These are phyloP conservation scores for Caenorhabditis zanzibari DNA, from an alignment of 2,888 invertebrate species.

Conservation along the genomic window DNA sequence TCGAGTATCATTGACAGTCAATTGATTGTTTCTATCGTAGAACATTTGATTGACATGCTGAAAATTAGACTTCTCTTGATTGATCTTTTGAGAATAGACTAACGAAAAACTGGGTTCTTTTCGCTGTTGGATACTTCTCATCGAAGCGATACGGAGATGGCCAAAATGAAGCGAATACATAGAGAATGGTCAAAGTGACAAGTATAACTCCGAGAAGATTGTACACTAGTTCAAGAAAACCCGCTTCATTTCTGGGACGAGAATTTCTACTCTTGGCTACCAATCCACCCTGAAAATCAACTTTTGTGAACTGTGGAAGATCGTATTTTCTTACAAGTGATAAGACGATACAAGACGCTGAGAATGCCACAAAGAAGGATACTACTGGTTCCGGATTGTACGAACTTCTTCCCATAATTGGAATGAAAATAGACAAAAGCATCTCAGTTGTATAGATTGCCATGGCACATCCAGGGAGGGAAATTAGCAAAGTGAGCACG, in stretches of 20 bases:
- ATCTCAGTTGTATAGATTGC: conserved; percentile 72
- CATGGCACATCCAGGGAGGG: conserved; percentile 72
- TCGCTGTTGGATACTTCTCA: conserved; percentile 73
- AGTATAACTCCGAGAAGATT: conserved; percentile 64
- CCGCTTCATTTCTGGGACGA: conserved; percentile 41
- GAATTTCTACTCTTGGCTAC: conserved; percentile 52
- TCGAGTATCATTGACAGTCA: conserved; percentile 62
- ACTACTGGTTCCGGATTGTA: conserved; percentile 74
- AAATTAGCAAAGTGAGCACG: conserved; percentile 55
- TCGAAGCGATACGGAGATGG: conserved; percentile 70
- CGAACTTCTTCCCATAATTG: conserved; percentile 76
- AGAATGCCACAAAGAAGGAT: conserved; percentile 69
- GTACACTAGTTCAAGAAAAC: conserved; percentile 44
- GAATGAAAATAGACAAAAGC: conserved; percentile 75
- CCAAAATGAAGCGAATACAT: conserved; percentile 63
- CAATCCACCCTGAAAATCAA: conserved; percentile 52
- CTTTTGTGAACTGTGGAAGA: neutral
- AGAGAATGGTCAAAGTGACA: conserved; percentile 60
- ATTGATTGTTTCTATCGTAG: conserved; percentile 62
- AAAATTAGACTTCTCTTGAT: conserved; percentile 22
- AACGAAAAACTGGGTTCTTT: conserved; percentile 77
- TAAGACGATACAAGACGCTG: conserved; percentile 63
- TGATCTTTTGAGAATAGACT: conserved; percentile 25
- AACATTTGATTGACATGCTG: conserved; percentile 74
- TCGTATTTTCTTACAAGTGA: conserved; percentile 58